A percentile compares a stretch with the other conserved stretches of the same genome.
Conservation (phyloP, 2,113 vertebrate genomes). For the Poicephalus meyeri region DNA sequence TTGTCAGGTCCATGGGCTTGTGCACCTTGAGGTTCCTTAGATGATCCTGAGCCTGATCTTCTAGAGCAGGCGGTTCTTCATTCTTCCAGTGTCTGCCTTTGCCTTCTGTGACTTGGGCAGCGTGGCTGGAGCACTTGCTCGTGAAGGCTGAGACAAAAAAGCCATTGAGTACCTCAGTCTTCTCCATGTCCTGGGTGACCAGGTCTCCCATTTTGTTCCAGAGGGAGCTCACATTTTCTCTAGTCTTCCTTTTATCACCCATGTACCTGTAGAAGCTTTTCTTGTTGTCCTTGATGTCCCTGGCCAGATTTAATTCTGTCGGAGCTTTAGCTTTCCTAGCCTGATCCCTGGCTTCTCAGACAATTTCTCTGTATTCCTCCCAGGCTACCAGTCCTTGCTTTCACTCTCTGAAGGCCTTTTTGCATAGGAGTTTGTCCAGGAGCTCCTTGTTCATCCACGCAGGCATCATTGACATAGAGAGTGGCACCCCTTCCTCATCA, state of each 20-base stretch:
- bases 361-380: neutral
- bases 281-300: neutral
- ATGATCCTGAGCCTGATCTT: neutral
- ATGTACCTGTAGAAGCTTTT: neutral
- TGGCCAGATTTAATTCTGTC: neutral
- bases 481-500: neutral
- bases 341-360: neutral
- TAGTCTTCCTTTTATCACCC: neutral
- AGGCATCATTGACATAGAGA: too few relatives aligned
- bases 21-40: neutral
- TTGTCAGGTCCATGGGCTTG: neutral
- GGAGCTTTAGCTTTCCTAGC: neutral
- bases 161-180: neutral
- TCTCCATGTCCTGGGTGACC: neutral
- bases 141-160: neutral
- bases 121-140: neutral
- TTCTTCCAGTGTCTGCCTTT: neutral
- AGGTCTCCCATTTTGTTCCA: neutral
- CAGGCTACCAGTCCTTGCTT: neutral
- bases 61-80: neutral
- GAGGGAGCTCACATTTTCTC: neutral
- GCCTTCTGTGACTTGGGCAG: neutral
- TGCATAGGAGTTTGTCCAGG: neutral
- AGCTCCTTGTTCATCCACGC: neutral
- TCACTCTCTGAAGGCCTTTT: neutral